Percentiles rank a stretch among this genome's conserved stretches.
phyloP scores from a whole-genome alignment of 2,113 vertebrate genomes.

The Thymallus thymallus region DNA sequence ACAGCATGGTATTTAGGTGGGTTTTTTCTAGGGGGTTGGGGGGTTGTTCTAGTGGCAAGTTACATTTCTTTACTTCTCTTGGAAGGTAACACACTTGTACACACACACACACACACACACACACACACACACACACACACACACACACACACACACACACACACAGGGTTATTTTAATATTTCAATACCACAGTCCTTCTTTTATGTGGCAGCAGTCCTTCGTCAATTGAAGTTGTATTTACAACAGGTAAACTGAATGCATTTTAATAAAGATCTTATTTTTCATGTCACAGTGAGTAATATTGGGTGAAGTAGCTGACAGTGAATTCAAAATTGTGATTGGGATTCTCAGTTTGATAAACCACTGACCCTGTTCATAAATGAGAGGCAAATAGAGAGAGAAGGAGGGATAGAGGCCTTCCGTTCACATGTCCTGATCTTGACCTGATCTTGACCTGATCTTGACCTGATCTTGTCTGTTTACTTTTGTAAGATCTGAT shows the following conservation, averaged over 20 bases:
- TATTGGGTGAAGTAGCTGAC: constrained; percentile 35
- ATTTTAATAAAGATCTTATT: constrained; percentile 47
- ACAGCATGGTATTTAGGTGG: too few species aligned
- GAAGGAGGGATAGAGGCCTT: neutral
- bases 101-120: too few species aligned
- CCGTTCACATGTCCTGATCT: too few species aligned
- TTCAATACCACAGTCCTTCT: neutral
- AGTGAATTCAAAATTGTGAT: constrained; percentile 56
- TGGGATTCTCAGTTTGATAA: constrained; percentile 20
- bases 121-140: neutral
- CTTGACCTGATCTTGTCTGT: too few species aligned
- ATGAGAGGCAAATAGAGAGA: neutral
- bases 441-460: too few species aligned
- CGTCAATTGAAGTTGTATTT: constrained; percentile 25
- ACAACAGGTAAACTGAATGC: constrained; percentile 65
- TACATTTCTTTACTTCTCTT: neutral
- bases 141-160: constrained; percentile 7
- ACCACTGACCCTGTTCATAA: too few species aligned
- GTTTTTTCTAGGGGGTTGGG: too few species aligned
- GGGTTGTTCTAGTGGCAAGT: too few species aligned
- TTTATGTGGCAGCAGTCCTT: constrained; percentile 15
- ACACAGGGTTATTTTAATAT: constrained; percentile 8
- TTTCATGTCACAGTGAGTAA: constrained; percentile 45
- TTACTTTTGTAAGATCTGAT: too few species aligned
- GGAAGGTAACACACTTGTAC: neutral